Conservation (phyloP, 2,797 vertebrate genomes). For the Labeo calbasu region DNA sequence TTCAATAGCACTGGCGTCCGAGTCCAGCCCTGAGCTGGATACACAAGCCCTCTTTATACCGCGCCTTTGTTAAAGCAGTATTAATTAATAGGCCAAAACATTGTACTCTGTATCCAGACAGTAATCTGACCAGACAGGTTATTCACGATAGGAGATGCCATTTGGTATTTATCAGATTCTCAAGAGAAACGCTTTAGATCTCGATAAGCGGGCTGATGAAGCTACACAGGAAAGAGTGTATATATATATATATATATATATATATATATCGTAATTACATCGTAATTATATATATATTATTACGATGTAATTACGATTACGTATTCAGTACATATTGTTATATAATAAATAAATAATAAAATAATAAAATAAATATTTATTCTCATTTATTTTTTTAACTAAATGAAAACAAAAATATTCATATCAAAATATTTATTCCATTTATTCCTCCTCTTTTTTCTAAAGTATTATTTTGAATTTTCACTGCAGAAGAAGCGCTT, state of each 20-base stretch:
- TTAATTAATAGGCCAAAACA: conserved; percentile 81
- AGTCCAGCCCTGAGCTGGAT: conserved; percentile 72
- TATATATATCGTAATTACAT: not conserved
- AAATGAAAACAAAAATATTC: not conserved
- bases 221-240: not conserved
- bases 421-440: not conserved
- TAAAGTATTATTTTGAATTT: not conserved
- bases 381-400: not conserved
- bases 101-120: conserved; percentile 71
- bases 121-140: conserved; percentile 69
- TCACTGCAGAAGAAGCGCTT: not conserved
- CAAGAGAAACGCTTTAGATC: conserved; percentile 18
- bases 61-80: conserved; percentile 71
- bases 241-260: too few relatives aligned
- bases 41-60: conserved; percentile 70
- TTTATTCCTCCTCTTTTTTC: not conserved
- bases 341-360: too few relatives aligned
- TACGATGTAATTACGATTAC: not conserved
- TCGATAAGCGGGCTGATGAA: not conserved
- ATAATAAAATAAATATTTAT: too few relatives aligned
- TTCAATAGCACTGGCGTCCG: conserved; percentile 83
- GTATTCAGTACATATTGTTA: not conserved
- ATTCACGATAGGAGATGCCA: conserved; percentile 71
- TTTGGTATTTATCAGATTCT: conserved; percentile 24
- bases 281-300: not conserved